Evolutionary conservation across 2,797 vertebrate species (phyloP), one percentile per base, ranked within the genome.

Genomic region (Parauchenoglanis punctatus): DNA sequence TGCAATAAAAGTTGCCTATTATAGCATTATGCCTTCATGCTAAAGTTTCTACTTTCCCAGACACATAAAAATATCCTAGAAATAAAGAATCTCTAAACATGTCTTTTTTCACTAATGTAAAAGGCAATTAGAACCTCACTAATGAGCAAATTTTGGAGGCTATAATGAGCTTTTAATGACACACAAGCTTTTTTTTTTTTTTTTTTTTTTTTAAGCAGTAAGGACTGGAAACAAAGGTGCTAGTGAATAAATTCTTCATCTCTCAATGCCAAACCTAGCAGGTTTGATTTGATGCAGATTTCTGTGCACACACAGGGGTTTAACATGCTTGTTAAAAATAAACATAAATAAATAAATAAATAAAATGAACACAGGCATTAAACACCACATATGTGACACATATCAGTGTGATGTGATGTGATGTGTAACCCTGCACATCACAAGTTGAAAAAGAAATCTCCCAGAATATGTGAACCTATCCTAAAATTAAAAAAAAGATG

Each of bases 121-220:
- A 92, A 89, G 83, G 58, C 90, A 92, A 92, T 92, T 75, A 92
- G 77, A 85, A 17, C 15, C 31, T 85, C 83, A 0, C 85, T 89
- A 90, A 92, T 91, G 81, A 92, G 88, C 89, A 82, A 46, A 85
- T 86, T 72, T 84, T 89, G 68, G 83, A 87, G 75, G 88, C 87
- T 83, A 86, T 84, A 92, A 90, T 89, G 78, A 68, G 85, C 61
- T 86, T 93, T 92, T 92, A 93, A 93, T 93, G 86, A 92, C 93
- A 92, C 59, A 52, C 70, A 58, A 87, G 81, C 59, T 88, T 20
- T 28, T 28, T 31, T 49, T 28, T 28, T 28, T 2, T 54, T n/a
- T 13, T 20, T 25, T 15, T 63, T 23, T 89, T 85, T 87, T 91
- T 89, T 86, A 90, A 92, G 86, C 86, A 77, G 89, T 63, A 86